Evolutionary conservation across 2,888 invertebrate genomes (phyloP).

Genomic region (Dendrolimus pini): DNA sequence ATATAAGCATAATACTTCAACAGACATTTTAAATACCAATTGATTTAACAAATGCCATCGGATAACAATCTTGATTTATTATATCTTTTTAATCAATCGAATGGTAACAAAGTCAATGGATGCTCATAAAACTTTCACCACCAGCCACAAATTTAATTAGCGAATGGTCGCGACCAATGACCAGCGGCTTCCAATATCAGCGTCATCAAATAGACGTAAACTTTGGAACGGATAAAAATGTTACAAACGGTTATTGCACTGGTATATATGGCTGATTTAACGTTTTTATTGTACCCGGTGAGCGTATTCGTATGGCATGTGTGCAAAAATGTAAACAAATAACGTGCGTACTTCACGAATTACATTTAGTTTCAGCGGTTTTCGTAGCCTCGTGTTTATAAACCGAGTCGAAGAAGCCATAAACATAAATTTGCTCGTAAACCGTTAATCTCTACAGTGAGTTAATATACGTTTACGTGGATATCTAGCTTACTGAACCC

Average conservation of each 20-base stretch:
- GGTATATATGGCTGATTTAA: not conserved
- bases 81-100: not conserved
- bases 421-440: constrained; percentile 46
- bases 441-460: constrained; percentile 42
- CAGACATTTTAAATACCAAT: too few relatives aligned
- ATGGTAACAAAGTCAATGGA: not conserved
- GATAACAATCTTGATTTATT: too few relatives aligned
- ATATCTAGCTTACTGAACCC: constrained; percentile 11
- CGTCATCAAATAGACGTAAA: not conserved
- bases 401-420: constrained; percentile 37
- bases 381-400: constrained; percentile 33
- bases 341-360: constrained; percentile 12
- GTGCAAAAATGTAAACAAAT: constrained; percentile 8
- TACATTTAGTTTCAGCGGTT: constrained; percentile 25
- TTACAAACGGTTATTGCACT: not conserved
- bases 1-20: too few relatives aligned
- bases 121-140: not conserved
- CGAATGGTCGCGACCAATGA: not conserved
- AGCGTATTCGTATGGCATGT: not conserved
- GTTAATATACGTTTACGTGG: constrained; percentile 24
- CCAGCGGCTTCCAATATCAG: not conserved
- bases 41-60: too few relatives aligned
- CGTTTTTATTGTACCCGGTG: not conserved
- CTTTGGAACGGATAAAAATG: not conserved
- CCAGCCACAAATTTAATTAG: not conserved